phyloP scores from a whole-genome alignment of 1,140 invertebrate genomes.

The Theocolax elegans region DNA sequence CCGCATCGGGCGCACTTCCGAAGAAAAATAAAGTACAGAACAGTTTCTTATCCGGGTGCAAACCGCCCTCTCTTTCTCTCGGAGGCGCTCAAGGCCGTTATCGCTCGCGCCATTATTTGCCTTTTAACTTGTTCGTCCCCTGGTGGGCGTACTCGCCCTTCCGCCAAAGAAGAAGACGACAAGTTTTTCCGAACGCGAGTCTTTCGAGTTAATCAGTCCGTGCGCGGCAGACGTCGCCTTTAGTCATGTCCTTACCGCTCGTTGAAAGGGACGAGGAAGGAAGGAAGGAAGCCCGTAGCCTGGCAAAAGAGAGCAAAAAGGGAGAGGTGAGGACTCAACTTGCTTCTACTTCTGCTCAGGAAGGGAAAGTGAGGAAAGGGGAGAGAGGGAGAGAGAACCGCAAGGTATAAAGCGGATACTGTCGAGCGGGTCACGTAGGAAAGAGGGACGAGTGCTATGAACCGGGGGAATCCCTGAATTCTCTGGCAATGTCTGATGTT shows the following conservation, averaged over 20 bases:
- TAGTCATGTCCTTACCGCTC: not conserved
- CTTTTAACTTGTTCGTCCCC: slow-evolving; percentile 16
- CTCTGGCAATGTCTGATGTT: too few relatives aligned
- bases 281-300: not conserved
- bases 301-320: not conserved
- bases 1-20: not conserved
- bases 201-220: slow-evolving; percentile 31
- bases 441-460: too few relatives aligned
- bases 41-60: slow-evolving; percentile 31
- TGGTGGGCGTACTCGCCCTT: not conserved
- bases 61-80: not conserved
- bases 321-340: slow-evolving; percentile 29
- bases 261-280: slow-evolving; percentile 21
- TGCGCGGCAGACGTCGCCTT: not conserved
- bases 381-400: not conserved
- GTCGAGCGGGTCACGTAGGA: too few relatives aligned
- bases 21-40: slow-evolving; percentile 39
- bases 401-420: not conserved
- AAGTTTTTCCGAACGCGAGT: slow-evolving; percentile 23
- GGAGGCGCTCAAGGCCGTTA: slow-evolving; percentile 3
- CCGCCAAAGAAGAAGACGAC: not conserved
- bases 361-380: not conserved
- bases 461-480: too few relatives aligned
- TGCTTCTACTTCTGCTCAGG: too few relatives aligned
- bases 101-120: slow-evolving; percentile 33